A percentile compares a stretch with the other conserved stretches of the same genome.
Conservation (phyloP, 2,113 vertebrate genomes). For the Oryzias melastigma region DNA sequence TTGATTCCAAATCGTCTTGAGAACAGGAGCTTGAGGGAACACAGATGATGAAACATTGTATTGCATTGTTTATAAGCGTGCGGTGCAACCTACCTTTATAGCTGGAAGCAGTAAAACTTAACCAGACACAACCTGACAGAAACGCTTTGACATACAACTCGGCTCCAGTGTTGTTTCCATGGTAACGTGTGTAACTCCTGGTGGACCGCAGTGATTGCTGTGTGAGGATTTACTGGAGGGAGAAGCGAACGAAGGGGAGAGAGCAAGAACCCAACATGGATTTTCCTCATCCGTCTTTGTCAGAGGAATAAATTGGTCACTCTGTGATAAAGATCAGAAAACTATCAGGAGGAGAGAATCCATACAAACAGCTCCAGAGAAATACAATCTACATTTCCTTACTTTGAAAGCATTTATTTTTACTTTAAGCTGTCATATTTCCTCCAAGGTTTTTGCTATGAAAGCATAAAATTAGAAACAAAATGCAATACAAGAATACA, state of each 20-base stretch:
- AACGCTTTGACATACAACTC: slow-evolving; percentile 18
- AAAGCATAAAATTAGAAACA: too few relatives aligned
- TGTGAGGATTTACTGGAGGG: slow-evolving; percentile 5
- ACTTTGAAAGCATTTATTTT: too few relatives aligned
- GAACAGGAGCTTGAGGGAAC: slow-evolving; percentile 37
- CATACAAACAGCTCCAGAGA: slow-evolving; percentile 22
- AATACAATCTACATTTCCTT: slow-evolving; percentile 19
- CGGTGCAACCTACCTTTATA: slow-evolving; percentile 1
- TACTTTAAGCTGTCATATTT: too few relatives aligned
- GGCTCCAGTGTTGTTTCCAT: slow-evolving; percentile 58
- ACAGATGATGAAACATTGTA: slow-evolving; percentile 30
- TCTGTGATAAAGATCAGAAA: slow-evolving; percentile 47
- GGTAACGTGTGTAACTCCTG: slow-evolving; percentile 47
- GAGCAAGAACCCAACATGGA: slow-evolving; percentile 14
- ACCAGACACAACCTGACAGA: slow-evolving; percentile 12
- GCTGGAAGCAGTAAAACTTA: slow-evolving; percentile 24
- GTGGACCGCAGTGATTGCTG: slow-evolving; percentile 13
- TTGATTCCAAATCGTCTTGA: slow-evolving; percentile 23
- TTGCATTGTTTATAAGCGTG: slow-evolving; percentile 21
- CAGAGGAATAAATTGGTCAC: slow-evolving; percentile 59
- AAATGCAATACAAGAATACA: too few relatives aligned
- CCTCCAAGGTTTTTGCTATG: too few relatives aligned
- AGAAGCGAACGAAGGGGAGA: slow-evolving; percentile 14
- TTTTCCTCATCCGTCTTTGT: slow-evolving; percentile 53
- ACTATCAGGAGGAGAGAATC: slow-evolving; percentile 43